Conservation (phyloP, 2,113 vertebrate genomes). For the Probosciger aterrimus region DNA sequence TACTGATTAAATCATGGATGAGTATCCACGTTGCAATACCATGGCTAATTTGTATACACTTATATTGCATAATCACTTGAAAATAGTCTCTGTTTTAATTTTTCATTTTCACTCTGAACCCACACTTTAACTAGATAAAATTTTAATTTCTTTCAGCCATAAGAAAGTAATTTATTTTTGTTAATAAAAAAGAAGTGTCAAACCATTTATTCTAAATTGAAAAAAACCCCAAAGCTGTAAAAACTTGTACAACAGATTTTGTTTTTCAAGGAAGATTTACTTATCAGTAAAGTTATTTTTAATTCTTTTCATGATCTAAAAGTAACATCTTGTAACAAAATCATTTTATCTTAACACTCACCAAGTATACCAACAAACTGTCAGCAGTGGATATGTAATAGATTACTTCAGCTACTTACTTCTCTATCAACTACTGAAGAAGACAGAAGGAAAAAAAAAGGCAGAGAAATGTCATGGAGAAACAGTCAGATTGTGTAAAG, state of each 20-base stretch:
- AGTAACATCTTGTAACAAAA: neutral
- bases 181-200: neutral
- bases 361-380: neutral
- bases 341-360: neutral
- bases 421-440: neutral
- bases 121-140: constrained; percentile 29
- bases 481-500: neutral
- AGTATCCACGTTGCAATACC: constrained; percentile 60
- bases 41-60: constrained; percentile 20
- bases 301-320: neutral
- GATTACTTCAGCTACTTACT: neutral
- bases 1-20: constrained; percentile 36
- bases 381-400: neutral
- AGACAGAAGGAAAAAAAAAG: neutral
- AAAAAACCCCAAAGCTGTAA: neutral
- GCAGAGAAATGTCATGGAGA: neutral
- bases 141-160: neutral
- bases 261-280: neutral
- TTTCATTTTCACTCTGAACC: constrained; percentile 55
- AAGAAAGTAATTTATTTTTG: neutral
- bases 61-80: neutral
- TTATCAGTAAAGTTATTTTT: neutral
- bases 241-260: neutral
- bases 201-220: constrained; percentile 8
- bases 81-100: constrained; percentile 62